phyloP scores from a whole-genome alignment of 2,888 invertebrate genomes.

The Diogma glabrata region DNA sequence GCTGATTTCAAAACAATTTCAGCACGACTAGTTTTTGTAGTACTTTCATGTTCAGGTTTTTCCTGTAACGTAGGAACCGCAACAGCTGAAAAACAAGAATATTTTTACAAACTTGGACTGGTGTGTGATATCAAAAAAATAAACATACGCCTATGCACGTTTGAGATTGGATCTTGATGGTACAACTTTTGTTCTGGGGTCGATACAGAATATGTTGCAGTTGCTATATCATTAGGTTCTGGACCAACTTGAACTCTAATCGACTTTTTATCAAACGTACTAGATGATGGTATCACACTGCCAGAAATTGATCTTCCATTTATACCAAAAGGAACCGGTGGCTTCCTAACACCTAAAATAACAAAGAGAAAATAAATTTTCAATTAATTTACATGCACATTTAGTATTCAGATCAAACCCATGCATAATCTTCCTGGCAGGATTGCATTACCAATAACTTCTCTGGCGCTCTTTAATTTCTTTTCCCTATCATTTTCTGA shows the following conservation, averaged over 20 bases:
- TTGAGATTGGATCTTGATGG: constrained; percentile 18
- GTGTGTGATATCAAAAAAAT: no score
- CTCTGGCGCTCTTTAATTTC: constrained; percentile 54
- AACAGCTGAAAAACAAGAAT: constrained; percentile 20
- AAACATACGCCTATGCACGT: background rate
- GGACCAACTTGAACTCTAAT: constrained; percentile 28
- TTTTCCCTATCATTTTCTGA: constrained; percentile 39
- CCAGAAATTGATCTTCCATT: constrained; percentile 47
- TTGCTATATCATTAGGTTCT: constrained; percentile 28
- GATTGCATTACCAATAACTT: constrained; percentile 61
- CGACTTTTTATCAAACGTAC: constrained; percentile 12
- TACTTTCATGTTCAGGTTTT: constrained; percentile 21
- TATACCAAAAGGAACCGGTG: constrained; percentile 51
- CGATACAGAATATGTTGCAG: constrained; percentile 32
- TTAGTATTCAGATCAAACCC: constrained; percentile 5
- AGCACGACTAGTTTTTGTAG: constrained; percentile 46
- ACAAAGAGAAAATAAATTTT: constrained; percentile 6
- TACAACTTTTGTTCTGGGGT: constrained; percentile 30
- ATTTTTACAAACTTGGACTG: constrained; percentile 15
- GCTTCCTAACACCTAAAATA: constrained; percentile 42
- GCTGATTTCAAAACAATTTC: constrained; percentile 56
- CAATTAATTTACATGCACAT: background rate
- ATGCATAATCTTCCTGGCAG: constrained; percentile 30
- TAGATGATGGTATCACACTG: constrained; percentile 30
- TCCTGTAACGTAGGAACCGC: constrained; percentile 6